phyloP scores from a whole-genome alignment of 2,113 vertebrate species.

The Archocentrus centrarchus region DNA sequence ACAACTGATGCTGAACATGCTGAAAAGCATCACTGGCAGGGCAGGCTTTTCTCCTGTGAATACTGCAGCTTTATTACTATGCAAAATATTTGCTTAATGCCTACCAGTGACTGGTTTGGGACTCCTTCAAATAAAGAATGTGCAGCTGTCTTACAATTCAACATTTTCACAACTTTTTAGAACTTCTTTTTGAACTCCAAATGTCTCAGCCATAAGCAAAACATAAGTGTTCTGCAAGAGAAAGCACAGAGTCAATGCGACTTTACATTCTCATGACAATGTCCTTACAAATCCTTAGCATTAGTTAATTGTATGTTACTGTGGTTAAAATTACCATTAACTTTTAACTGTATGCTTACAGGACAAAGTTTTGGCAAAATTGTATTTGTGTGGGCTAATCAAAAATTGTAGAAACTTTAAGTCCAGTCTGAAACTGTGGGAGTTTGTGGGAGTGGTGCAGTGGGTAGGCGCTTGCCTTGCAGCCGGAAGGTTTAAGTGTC shows the following conservation, averaged over 20 bases:
- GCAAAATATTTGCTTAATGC: not conserved
- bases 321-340: not conserved
- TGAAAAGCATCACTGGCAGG: not conserved
- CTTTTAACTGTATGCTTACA: not conserved
- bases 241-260: not conserved
- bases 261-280: not conserved
- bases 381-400: not conserved
- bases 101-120: not conserved
- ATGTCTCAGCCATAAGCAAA: not conserved
- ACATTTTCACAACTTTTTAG: not conserved
- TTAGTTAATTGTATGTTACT: not conserved
- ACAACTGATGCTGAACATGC: not conserved
- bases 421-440: no score
- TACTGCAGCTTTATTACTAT: not conserved
- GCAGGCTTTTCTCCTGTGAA: not conserved
- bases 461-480: no score
- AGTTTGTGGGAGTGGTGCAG: no score
- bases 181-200: not conserved
- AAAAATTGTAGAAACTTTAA: no score
- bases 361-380: not conserved
- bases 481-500: no score
- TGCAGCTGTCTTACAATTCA: not conserved
- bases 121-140: no score
- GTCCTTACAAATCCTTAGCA: not conserved
- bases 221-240: not conserved